A percentile compares a stretch with the other conserved stretches of the same genome.
phyloP scores from a whole-genome alignment of 2,888 invertebrate species.

The Aricia artaxerxes region DNA sequence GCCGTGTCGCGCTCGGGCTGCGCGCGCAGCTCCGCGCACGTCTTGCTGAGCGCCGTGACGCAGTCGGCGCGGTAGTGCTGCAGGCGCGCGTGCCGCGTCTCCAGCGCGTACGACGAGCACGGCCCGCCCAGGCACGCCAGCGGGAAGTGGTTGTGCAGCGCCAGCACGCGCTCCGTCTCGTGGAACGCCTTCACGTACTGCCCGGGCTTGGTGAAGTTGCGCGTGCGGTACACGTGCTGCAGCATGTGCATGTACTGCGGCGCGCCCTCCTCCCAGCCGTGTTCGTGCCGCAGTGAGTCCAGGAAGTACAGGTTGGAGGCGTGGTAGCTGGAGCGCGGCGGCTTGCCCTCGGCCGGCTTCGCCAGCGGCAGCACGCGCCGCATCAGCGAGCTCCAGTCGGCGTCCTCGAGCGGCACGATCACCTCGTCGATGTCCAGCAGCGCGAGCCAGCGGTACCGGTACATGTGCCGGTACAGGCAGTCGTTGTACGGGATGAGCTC shows the following conservation, averaged over 20 bases:
- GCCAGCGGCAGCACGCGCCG: conserved; percentile 84
- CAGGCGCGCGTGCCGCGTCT: conserved; percentile 90
- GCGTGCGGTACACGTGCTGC: conserved; percentile 93
- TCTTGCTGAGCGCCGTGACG: conserved; percentile 91
- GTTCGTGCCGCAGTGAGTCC: conserved; percentile 90
- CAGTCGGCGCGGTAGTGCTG: conserved; percentile 97
- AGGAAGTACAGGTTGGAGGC: conserved; percentile 96
- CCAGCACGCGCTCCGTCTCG: conserved; percentile 92
- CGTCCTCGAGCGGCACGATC: conserved; percentile 91
- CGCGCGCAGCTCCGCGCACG: conserved; percentile 90
- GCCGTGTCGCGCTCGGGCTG: conserved; percentile 91
- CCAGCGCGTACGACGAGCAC: conserved; percentile 92
- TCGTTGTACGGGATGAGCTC: conserved; percentile 98
- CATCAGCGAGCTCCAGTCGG: conserved; percentile 90
- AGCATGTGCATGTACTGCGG: conserved; percentile 96
- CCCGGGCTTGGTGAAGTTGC: conserved; percentile 95
- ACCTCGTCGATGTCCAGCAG: conserved; percentile 96
- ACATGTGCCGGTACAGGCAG: conserved; percentile 95
- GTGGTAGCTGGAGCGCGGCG: conserved; percentile 88
- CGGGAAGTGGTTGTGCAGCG: conserved; percentile 96
- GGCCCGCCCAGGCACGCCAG: conserved; percentile 91
- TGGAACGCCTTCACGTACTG: conserved; percentile 97
- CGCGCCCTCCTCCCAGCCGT: conserved; percentile 88
- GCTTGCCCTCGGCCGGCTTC: conserved; percentile 74
- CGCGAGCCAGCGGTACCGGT: conserved; percentile 94